Evolutionary conservation across 2,888 invertebrate genomes (phyloP).

Genomic region (Tetanocera ferruginea): DNA sequence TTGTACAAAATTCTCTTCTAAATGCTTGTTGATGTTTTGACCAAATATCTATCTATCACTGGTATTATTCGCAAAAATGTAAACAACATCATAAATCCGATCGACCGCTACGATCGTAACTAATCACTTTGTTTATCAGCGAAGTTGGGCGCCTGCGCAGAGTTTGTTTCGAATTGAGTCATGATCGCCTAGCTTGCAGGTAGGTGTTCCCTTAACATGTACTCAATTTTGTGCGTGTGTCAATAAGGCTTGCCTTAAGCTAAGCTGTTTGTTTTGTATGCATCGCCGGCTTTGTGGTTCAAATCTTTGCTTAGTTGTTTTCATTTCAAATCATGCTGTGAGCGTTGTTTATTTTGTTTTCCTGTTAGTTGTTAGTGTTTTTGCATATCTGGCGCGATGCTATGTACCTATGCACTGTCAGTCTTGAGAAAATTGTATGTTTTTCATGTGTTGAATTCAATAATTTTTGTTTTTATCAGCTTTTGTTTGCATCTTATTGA

Average conservation of each 20-base stretch:
- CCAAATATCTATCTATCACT: background rate
- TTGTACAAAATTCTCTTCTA: background rate
- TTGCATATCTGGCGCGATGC: constrained; percentile 29
- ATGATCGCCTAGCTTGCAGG: background rate
- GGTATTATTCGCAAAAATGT: constrained; percentile 21
- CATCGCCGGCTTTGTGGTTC: too few relatives aligned
- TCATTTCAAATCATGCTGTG: too few relatives aligned
- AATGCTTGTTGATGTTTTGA: background rate
- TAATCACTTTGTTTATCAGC: constrained; percentile 26
- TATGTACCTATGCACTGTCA: constrained; percentile 7
- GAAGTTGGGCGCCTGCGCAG: background rate
- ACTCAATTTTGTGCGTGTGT: background rate
- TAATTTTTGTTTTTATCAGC: background rate
- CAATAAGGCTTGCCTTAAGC: background rate
- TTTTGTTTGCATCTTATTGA: background rate
- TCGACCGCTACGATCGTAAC: constrained; percentile 21
- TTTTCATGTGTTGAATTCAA: background rate
- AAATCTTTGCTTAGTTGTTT: too few relatives aligned
- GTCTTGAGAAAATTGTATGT: constrained; percentile 1
- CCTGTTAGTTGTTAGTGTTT: background rate
- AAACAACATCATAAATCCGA: constrained; percentile 28
- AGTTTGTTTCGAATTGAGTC: background rate
- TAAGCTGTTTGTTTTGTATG: constrained; percentile 7
- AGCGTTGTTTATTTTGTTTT: background rate
- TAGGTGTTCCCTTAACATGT: background rate